A percentile compares a stretch with the other conserved stretches of the same genome.
Evolutionary conservation across 1,140 invertebrate genomes (phyloP).

Genomic region (Drosophila seguyi): DNA sequence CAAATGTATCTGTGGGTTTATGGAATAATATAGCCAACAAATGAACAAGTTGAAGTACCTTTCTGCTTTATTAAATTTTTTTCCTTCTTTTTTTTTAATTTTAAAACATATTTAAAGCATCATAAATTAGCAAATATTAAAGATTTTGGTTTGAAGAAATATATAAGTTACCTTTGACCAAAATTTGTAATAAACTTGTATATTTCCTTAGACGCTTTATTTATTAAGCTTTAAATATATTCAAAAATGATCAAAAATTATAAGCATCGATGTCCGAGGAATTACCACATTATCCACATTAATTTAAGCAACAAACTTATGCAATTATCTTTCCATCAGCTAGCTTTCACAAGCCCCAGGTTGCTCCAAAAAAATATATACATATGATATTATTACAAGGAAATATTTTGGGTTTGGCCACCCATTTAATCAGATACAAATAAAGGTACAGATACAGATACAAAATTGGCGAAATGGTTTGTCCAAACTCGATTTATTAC

Average conservation of each 20-base stretch:
- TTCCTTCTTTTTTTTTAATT: no score
- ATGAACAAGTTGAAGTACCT: not conserved
- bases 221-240: not conserved
- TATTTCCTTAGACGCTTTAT: no score
- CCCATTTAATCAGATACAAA: constrained; percentile 12
- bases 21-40: no score
- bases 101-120: no score
- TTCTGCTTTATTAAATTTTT: no score
- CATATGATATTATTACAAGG: constrained; percentile 24
- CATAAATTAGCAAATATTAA: no score
- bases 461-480: constrained; percentile 30
- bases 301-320: constrained; percentile 18
- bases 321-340: constrained; percentile 36
- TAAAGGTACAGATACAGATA: constrained; percentile 11
- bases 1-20: not conserved
- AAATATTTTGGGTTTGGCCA: constrained; percentile 24
- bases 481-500: constrained; percentile 36
- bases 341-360: constrained; percentile 32
- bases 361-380: constrained; percentile 1
- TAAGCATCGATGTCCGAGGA: not conserved
- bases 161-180: no score
- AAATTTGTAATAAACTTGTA: no score
- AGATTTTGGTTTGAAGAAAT: no score
- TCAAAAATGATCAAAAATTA: not conserved
- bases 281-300: constrained; percentile 16